phyloP scores from a whole-genome alignment of 2,888 invertebrate species.

The Andrena bicolor region DNA sequence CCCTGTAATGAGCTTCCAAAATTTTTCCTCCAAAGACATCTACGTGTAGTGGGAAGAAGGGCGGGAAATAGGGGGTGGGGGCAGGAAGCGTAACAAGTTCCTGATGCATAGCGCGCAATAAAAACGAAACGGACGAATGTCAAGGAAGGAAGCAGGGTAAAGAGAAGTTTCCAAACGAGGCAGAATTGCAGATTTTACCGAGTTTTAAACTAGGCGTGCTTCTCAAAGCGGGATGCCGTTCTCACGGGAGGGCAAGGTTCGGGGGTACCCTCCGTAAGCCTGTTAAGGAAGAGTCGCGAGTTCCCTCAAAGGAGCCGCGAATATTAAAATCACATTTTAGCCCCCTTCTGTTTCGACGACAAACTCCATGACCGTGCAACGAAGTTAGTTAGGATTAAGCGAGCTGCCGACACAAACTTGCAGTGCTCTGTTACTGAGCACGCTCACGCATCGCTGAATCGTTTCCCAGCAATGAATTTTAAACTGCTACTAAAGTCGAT shows the following conservation, averaged over 20 bases:
- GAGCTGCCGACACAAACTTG: constrained; percentile 76
- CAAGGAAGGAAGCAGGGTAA: constrained; percentile 41
- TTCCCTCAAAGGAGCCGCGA: constrained; percentile 80
- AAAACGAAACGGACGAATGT: constrained; percentile 60
- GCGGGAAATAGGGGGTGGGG: too few species aligned
- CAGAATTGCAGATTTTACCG: constrained; percentile 79
- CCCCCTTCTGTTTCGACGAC: constrained; percentile 73
- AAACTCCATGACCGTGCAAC: constrained; percentile 73
- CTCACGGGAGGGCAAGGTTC: constrained; percentile 61
- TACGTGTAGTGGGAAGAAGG: neutral
- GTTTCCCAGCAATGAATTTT: constrained; percentile 51
- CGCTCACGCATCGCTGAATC: constrained; percentile 50
- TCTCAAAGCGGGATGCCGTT: constrained; percentile 75
- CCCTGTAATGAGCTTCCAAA: constrained; percentile 11
- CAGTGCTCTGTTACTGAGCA: constrained; percentile 60
- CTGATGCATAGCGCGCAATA: constrained; percentile 25
- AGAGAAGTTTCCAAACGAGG: constrained; percentile 68
- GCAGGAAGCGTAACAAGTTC: constrained; percentile 20
- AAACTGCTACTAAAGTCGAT: constrained; percentile 28
- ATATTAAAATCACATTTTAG: constrained; percentile 83
- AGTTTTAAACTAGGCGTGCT: constrained; percentile 79
- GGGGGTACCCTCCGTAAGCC: constrained; percentile 74
- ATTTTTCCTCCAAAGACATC: neutral
- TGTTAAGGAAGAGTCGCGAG: constrained; percentile 80
- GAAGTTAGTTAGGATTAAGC: constrained; percentile 80